Conservation (phyloP, 2,888 invertebrate species). For the Scrobipalpa costella region DNA sequence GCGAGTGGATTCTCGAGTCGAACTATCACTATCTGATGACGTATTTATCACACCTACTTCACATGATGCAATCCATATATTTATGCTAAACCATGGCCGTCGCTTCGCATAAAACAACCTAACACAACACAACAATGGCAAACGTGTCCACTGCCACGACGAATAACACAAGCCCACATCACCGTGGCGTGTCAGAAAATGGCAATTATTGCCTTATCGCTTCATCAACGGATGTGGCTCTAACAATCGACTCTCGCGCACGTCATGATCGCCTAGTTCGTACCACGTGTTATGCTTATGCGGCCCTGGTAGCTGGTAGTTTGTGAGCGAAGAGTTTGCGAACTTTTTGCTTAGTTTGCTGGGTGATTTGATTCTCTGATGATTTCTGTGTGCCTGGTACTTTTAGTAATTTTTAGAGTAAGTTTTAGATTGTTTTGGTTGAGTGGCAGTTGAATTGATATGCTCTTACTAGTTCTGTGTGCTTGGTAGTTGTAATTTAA, state of each 20-base stretch:
- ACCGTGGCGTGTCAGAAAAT: neutral
- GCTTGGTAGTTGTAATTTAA: neutral
- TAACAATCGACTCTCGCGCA: neutral
- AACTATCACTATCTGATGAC: too few relatives aligned
- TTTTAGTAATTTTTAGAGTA: neutral
- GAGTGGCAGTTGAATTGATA: neutral
- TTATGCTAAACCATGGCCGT: neutral
- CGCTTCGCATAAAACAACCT: neutral
- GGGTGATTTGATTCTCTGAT: neutral
- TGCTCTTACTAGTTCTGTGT: neutral
- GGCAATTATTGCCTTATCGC: neutral
- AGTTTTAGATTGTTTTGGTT: too few relatives aligned
- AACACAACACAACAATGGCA: neutral
- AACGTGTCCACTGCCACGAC: neutral
- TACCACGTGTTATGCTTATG: constrained; percentile 4
- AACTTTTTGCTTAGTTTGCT: neutral
- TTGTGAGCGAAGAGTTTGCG: neutral
- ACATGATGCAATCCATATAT: neutral
- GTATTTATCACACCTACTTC: neutral
- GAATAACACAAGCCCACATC: neutral
- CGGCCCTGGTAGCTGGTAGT: neutral
- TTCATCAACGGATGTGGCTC: neutral
- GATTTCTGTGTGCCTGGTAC: neutral
- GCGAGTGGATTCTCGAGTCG: too few relatives aligned
- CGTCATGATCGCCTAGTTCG: neutral